Evolutionary conservation across 2,113 vertebrate species (phyloP).

Genomic region (Ivindomyrus marchei): DNA sequence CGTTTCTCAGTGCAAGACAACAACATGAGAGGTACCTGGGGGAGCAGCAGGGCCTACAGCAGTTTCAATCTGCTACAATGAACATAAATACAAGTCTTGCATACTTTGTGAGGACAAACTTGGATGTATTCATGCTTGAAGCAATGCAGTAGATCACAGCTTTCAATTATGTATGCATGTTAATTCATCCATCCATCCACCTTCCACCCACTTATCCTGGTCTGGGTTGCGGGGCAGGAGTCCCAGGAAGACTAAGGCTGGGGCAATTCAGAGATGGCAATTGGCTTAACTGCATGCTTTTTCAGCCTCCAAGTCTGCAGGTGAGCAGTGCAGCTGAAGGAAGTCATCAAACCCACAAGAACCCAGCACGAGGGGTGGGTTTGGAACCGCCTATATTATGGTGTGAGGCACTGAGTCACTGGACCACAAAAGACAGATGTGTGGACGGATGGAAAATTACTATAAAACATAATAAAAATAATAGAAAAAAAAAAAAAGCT

Average conservation of each 20-base stretch:
- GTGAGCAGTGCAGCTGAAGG: not conserved
- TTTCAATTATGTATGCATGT: not conserved
- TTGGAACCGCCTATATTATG: not conserved
- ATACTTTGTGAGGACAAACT: not conserved
- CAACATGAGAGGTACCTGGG: not conserved
- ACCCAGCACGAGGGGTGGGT: not conserved
- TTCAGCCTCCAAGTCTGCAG: not conserved
- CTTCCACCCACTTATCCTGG: not conserved
- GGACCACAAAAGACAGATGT: not conserved
- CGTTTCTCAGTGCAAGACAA: not conserved
- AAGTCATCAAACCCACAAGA: not conserved
- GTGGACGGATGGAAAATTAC: not conserved
- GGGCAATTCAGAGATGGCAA: not conserved
- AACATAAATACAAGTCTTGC: not conserved
- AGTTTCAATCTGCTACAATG: not conserved
- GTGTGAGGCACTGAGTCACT: not conserved
- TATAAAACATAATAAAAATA: not conserved
- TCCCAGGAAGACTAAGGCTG: not conserved
- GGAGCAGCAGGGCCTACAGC: not conserved
- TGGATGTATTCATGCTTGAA: not conserved
- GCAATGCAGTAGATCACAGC: not conserved
- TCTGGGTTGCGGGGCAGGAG: not conserved
- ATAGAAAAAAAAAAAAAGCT: not conserved
- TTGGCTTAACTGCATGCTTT: not conserved
- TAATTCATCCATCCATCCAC: not conserved